Conservation (phyloP, 2,888 invertebrate genomes). For the Anodontia alba region DNA sequence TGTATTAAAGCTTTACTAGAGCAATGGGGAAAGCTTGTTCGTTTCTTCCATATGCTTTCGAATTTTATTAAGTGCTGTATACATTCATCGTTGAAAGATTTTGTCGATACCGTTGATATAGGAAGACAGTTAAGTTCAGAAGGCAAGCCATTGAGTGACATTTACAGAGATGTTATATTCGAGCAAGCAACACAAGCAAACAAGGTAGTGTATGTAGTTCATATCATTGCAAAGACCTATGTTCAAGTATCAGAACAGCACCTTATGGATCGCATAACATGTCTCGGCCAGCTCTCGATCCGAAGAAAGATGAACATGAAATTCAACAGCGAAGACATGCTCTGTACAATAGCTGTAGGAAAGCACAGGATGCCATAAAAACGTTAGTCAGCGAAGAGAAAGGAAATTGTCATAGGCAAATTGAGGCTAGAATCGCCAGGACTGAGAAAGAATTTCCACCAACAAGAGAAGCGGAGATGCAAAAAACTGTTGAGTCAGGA, state of each 20-base stretch:
- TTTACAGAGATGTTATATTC: neutral
- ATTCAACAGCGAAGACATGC: neutral
- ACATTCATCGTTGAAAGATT: neutral
- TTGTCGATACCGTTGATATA: neutral
- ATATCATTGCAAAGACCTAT: neutral
- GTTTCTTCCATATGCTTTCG: constrained; percentile 1
- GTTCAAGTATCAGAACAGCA: neutral
- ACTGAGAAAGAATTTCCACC: neutral
- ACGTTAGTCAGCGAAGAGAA: neutral
- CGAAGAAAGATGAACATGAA: neutral
- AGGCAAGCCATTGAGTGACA: neutral
- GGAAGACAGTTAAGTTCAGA: neutral
- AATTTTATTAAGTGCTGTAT: constrained; percentile 6
- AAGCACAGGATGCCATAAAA: neutral
- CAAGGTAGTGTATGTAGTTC: neutral
- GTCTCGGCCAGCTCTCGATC: neutral
- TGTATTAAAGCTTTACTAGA: neutral
- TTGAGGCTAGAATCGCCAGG: neutral
- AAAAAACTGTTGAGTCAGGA: neutral
- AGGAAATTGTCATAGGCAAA: neutral
- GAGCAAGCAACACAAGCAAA: constrained; percentile 4
- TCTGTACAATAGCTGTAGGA: neutral
- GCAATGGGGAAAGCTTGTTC: neutral
- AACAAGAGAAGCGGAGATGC: neutral
- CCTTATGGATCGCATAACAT: constrained; percentile 2